Conservation (phyloP, 2,888 invertebrate genomes). For the Congeria kusceri region DNA sequence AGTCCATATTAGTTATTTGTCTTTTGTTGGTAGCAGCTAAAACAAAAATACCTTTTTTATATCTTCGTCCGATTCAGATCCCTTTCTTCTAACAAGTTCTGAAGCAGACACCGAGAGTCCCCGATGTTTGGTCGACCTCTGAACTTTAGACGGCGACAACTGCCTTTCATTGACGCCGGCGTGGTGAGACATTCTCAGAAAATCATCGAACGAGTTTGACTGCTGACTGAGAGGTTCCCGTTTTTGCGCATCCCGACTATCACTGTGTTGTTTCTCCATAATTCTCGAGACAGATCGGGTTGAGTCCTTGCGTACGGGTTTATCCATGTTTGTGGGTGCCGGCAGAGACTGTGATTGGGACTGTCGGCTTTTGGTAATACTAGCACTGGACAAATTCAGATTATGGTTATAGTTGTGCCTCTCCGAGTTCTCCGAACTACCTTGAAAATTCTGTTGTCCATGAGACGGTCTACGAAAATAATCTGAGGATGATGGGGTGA, state of each 20-base stretch:
- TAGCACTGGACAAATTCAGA: not conserved
- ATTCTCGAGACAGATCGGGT: constrained; percentile 8
- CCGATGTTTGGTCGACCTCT: constrained; percentile 7
- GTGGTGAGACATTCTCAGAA: constrained; percentile 46
- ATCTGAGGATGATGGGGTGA: constrained; percentile 26
- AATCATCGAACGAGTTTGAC: constrained; percentile 53
- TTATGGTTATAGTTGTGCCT: not conserved
- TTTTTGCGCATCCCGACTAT: constrained; percentile 28
- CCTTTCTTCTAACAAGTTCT: constrained; percentile 27
- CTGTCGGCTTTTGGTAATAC: not conserved
- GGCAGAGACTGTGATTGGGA: not conserved
- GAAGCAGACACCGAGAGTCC: constrained; percentile 35
- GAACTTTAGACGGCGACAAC: constrained; percentile 23
- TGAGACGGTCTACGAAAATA: not conserved
- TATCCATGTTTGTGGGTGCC: not conserved
- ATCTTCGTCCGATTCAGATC: constrained; percentile 36
- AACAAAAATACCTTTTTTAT: constrained; percentile 36
- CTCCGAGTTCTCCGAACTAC: not conserved
- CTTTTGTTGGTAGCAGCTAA: no score
- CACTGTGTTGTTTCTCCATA: constrained; percentile 27
- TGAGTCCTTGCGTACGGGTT: not conserved
- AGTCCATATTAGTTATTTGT: no score
- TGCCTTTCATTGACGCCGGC: constrained; percentile 40
- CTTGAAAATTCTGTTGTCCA: not conserved
- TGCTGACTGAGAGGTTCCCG: constrained; percentile 34